Percentiles rank a stretch among this genome's conserved stretches.
Evolutionary conservation across 2,113 vertebrate genomes (phyloP).

Genomic region (Pelusios castaneus): DNA sequence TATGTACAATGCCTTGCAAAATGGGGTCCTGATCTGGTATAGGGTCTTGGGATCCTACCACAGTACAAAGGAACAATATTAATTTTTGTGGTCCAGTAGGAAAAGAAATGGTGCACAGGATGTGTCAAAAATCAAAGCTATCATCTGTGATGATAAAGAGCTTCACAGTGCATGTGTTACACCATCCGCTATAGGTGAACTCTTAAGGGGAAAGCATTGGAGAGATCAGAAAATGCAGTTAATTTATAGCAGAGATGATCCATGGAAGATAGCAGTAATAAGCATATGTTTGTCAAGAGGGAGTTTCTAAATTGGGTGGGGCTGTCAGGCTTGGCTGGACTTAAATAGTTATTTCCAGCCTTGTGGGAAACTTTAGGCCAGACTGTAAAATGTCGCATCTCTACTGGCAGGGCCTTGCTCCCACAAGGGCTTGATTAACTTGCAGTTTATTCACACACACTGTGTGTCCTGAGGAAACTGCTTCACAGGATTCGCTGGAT

Average conservation of each 20-base stretch:
- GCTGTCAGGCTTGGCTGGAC: neutral
- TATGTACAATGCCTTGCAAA: rapidly evolving
- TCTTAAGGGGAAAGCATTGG: rapidly evolving
- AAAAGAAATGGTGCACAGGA: neutral
- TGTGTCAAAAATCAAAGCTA: neutral
- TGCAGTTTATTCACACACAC: neutral
- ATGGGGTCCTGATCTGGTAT: rapidly evolving
- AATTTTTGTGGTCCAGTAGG: neutral
- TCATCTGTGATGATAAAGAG: neutral
- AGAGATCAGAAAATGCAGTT: rapidly evolving
- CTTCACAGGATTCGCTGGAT: neutral
- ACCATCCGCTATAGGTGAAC: rapidly evolving
- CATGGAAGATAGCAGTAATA: neutral
- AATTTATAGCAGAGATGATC: neutral
- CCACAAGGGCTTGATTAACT: neutral
- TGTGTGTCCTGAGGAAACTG: neutral
- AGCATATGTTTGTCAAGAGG: neutral
- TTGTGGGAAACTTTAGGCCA: constrained; percentile 12
- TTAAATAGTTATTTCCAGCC: constrained; percentile 35
- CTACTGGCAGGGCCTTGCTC: neutral
- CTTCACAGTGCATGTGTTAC: neutral
- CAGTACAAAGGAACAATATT: rapidly evolving
- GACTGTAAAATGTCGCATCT: neutral
- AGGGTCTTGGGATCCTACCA: rapidly evolving
- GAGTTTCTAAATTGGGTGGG: constrained; percentile 39